phyloP scores from a whole-genome alignment of 2,888 invertebrate species.

The Leptodirus hochenwartii region DNA sequence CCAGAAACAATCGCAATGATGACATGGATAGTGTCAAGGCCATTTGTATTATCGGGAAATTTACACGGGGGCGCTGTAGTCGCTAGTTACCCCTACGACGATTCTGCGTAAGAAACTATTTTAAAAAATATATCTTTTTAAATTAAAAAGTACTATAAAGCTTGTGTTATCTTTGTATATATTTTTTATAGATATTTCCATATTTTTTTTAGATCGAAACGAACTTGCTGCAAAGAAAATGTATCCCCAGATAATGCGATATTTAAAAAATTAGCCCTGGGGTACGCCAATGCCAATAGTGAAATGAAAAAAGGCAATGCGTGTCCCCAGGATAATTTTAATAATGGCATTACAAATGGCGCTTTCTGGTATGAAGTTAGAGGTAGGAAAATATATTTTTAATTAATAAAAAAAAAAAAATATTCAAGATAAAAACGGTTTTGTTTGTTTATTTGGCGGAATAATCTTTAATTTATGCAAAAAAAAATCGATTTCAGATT shows the following conservation, averaged over 20 bases:
- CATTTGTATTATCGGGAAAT: slow-evolving; percentile 87
- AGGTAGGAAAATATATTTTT: no score
- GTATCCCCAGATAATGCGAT: slow-evolving; percentile 64
- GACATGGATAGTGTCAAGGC: slow-evolving; percentile 70
- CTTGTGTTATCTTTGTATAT: neutral
- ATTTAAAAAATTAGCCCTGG: slow-evolving; percentile 59
- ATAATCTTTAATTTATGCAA: no score
- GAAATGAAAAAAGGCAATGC: slow-evolving; percentile 58
- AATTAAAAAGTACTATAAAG: neutral
- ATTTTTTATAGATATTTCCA: slow-evolving; percentile 1
- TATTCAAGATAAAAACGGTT: no score
- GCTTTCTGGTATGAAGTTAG: slow-evolving; percentile 79
- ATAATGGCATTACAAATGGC: slow-evolving; percentile 75
- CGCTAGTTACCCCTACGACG: slow-evolving; percentile 94
- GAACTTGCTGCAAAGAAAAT: slow-evolving; percentile 49
- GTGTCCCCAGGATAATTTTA: slow-evolving; percentile 55
- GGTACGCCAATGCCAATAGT: slow-evolving; percentile 56
- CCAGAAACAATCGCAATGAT: slow-evolving; percentile 81
- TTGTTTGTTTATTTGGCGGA: no score
- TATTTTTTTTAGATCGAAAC: slow-evolving; percentile 7
- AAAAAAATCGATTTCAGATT: no score
- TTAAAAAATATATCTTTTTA: neutral
- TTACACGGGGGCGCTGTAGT: slow-evolving; percentile 94
- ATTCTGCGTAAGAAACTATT: slow-evolving; percentile 42
- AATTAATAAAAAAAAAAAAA: no score